A percentile compares a stretch with the other conserved stretches of the same genome.
phyloP scores from a whole-genome alignment of 2,113 vertebrate species.

The Pungitius pungitius region DNA sequence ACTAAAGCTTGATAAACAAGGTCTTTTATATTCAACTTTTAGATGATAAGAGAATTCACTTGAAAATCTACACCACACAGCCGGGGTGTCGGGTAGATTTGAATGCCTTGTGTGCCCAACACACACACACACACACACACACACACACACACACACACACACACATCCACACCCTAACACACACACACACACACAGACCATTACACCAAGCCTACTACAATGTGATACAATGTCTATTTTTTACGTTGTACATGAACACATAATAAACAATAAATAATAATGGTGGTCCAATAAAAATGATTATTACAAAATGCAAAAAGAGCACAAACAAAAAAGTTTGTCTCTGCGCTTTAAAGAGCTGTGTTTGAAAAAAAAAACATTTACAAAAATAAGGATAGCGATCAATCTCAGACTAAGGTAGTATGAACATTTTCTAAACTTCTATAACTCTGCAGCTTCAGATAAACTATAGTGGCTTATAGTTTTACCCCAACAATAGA shows the following conservation, averaged over 20 bases:
- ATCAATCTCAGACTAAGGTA: neutral
- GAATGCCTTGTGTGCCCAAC: constrained; percentile 35
- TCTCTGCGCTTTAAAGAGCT: neutral
- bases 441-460: neutral
- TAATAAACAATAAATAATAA: neutral
- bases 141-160: neutral
- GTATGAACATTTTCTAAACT: neutral
- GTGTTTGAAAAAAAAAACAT: neutral
- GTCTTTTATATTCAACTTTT: neutral
- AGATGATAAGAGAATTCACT: neutral
- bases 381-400: neutral
- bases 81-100: constrained; percentile 39
- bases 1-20: neutral
- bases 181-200: neutral
- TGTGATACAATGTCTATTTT: too few relatives aligned
- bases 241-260: constrained; percentile 1
- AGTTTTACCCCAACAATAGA: neutral
- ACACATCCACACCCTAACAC: neutral
- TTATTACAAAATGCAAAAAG: neutral
- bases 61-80: neutral
- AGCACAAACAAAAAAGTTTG: neutral
- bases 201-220: neutral
- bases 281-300: neutral
- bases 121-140: neutral
- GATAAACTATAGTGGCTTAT: neutral